phyloP scores from a whole-genome alignment of 2,113 vertebrate species.

The Gymnobelideus leadbeateri region DNA sequence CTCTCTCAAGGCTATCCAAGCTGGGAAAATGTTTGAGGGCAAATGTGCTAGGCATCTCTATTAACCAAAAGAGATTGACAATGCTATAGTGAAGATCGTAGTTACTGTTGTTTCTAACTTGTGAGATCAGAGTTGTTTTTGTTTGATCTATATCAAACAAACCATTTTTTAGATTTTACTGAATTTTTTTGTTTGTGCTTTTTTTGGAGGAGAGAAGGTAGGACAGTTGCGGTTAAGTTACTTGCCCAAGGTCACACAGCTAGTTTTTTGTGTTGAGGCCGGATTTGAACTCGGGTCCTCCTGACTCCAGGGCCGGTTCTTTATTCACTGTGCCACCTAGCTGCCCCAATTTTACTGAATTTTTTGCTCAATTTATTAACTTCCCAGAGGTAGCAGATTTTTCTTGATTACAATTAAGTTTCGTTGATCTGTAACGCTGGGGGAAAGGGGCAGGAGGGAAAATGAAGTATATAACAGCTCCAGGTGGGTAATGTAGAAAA shows the following conservation, averaged over 20 bases:
- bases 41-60: slow-evolving; percentile 2
- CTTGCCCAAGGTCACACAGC: too few relatives aligned
- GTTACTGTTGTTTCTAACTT: background rate
- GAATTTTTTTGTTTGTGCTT: background rate
- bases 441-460: background rate
- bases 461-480: background rate
- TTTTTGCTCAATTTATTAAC: slow-evolving; percentile 11
- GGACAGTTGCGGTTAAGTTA: too few relatives aligned
- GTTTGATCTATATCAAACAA: background rate
- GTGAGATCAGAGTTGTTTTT: background rate
- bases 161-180: background rate
- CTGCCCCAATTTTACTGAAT: background rate
- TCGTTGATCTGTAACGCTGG: background rate
- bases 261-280: too few relatives aligned
- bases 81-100: background rate
- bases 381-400: background rate
- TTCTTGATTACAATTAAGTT: background rate
- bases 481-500: background rate
- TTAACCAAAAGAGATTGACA: slow-evolving; percentile 32
- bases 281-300: too few relatives aligned
- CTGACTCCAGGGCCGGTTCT: too few relatives aligned
- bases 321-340: too few relatives aligned
- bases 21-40: background rate
- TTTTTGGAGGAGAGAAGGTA: too few relatives aligned
- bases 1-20: slow-evolving; percentile 1